phyloP scores from a whole-genome alignment of 2,797 vertebrate genomes.

The Gobio occitaniae region DNA sequence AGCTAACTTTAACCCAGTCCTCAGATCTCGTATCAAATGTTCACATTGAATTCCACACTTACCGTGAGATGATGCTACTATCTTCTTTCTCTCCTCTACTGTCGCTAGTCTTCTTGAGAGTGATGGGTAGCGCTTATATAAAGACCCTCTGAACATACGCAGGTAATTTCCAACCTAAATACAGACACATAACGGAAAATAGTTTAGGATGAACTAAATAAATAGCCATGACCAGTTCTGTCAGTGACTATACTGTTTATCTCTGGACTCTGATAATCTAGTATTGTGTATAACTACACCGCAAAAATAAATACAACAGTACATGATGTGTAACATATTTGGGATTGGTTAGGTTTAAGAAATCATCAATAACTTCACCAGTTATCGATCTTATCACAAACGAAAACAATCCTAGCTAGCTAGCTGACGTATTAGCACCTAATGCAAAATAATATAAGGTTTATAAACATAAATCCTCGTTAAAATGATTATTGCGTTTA shows the following conservation, averaged over 20 bases:
- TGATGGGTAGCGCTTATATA: slow-evolving; percentile 97
- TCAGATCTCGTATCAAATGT: background rate
- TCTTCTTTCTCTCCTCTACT: slow-evolving; percentile 97
- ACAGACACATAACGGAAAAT: slow-evolving; percentile 42
- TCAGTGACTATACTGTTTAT: background rate
- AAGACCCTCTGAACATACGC: slow-evolving; percentile 97
- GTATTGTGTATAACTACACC: background rate
- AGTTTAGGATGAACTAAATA: background rate
- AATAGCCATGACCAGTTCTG: background rate
- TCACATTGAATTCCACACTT: slow-evolving; percentile 67
- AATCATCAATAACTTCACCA: background rate
- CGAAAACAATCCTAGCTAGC: slow-evolving; percentile 9
- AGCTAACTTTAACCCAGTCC: slow-evolving; percentile 5
- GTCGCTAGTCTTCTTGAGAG: slow-evolving; percentile 96
- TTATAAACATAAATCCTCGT: background rate
- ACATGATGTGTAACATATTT: background rate
- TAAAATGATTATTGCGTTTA: background rate
- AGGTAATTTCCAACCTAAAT: slow-evolving; percentile 96
- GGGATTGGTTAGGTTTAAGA: background rate
- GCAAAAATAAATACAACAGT: background rate
- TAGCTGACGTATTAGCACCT: slow-evolving; percentile 4
- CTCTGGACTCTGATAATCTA: background rate
- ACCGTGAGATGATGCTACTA: slow-evolving; percentile 98
- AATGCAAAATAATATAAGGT: background rate
- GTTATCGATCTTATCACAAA: background rate